phyloP scores from a whole-genome alignment of 2,797 vertebrate species.

The Rallus crepitans region DNA sequence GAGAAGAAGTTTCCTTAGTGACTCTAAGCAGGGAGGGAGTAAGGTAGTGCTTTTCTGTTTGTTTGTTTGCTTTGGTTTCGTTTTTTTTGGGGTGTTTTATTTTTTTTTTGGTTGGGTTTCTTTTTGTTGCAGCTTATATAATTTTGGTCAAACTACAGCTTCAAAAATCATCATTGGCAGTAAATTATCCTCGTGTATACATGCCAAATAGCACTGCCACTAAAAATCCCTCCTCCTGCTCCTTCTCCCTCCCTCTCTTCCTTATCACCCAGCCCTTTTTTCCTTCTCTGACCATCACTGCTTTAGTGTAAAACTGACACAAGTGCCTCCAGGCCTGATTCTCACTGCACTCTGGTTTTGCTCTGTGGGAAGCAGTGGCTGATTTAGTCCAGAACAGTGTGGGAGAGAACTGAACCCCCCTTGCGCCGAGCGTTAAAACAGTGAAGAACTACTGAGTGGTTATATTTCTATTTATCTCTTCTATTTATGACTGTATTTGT shows the following conservation, averaged over 20 bases:
- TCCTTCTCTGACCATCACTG: background rate
- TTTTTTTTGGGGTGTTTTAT: too few relatives aligned
- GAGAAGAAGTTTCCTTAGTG: background rate
- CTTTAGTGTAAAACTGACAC: background rate
- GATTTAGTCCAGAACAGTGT: background rate
- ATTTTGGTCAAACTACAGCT: background rate
- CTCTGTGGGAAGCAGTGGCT: background rate
- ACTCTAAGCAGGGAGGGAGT: background rate
- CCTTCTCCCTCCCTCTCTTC: background rate
- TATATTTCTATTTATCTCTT: slow-evolving; percentile 55
- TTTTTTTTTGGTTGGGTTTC: too few relatives aligned
- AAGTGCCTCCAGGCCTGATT: background rate
- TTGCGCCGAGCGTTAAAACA: background rate
- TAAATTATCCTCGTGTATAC: background rate
- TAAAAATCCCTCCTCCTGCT: background rate
- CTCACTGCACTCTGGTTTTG: background rate
- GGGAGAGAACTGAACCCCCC: background rate
- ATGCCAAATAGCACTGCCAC: background rate
- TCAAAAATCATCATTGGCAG: background rate
- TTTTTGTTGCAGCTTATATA: background rate
- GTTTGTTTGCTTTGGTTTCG: too few relatives aligned
- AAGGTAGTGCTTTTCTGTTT: background rate
- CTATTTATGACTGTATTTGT: slow-evolving; percentile 72
- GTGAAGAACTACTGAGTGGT: background rate
- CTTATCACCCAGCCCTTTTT: background rate